phyloP scores from a whole-genome alignment of 2,113 vertebrate species.

The Ploceus nigricollis region DNA sequence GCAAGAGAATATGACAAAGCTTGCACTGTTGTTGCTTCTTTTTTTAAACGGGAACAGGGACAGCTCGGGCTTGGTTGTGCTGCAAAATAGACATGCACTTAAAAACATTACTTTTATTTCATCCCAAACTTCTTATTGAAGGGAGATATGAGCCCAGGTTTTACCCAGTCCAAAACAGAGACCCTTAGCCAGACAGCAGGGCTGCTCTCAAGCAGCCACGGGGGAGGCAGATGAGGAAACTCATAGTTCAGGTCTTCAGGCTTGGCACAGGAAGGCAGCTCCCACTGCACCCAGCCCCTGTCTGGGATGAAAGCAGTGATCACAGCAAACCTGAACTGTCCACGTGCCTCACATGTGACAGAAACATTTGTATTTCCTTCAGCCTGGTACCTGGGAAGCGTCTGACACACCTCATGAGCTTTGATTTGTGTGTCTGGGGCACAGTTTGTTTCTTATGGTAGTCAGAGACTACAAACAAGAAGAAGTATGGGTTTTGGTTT shows the following conservation, averaged over 20 bases:
- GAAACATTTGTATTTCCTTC: not conserved
- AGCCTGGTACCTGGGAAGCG: not conserved
- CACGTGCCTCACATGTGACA: not conserved
- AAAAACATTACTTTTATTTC: not conserved
- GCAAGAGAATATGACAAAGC: not conserved
- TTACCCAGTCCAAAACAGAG: not conserved
- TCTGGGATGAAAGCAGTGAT: not conserved
- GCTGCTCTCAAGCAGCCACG: fast-evolving
- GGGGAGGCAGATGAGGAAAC: not conserved
- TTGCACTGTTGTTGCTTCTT: not conserved
- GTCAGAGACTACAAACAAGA: not conserved
- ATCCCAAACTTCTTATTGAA: not conserved
- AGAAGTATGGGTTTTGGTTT: not conserved
- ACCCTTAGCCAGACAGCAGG: not conserved
- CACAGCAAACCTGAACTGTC: not conserved
- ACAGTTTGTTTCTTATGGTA: not conserved
- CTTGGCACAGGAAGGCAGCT: not conserved
- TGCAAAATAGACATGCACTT: not conserved
- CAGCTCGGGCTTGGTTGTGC: not conserved
- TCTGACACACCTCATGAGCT: not conserved
- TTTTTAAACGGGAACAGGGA: not conserved
- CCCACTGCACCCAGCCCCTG: not conserved
- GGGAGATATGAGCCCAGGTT: not conserved
- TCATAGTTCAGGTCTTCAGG: not conserved
- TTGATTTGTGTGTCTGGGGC: not conserved